These are phyloP conservation scores for Caenorhabditis elegans DNA, from an alignment of 1,140 invertebrate species.

Conservation along the genomic window WBcel235 BX284605.5:20481001-20481500, in stretches of 20 bases:
- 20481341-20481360: neutral
- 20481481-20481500: neutral
- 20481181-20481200: neutral
- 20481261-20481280: slow-evolving; percentile 2
- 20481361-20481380: neutral
- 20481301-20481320: slow-evolving; percentile 35
- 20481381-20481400: neutral
- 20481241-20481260: slow-evolving; percentile 38
- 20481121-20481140: slow-evolving; percentile 30
- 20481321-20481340: neutral
- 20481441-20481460: slow-evolving; percentile 33
- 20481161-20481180: no score
- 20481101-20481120: slow-evolving; percentile 36
- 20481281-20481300: slow-evolving; percentile 28
- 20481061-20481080: neutral
- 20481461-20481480: slow-evolving; percentile 2
- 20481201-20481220: neutral
- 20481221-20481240: slow-evolving; percentile 17
- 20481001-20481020: neutral
- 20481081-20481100: slow-evolving; percentile 3
- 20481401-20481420: neutral
- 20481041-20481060: slow-evolving; percentile 6
- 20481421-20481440: slow-evolving; percentile 24
- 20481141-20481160: neutral
- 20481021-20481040: slow-evolving; percentile 20